Conservation (phyloP, 2,797 vertebrate genomes). For the Megaceryle alcyon region DNA sequence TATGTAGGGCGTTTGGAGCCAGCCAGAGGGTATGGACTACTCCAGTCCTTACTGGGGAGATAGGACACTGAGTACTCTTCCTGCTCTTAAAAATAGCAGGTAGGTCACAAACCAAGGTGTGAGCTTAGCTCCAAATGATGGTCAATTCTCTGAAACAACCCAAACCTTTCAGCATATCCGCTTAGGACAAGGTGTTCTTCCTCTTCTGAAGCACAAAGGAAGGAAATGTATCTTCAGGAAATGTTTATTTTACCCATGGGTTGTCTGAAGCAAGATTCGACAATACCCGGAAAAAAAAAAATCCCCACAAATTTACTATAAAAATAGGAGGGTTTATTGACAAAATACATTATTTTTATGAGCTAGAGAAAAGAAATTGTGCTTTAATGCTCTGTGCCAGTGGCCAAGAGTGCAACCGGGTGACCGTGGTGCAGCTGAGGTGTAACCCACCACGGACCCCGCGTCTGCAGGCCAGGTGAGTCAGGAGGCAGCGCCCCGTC, state of each 20-base stretch:
- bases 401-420: background rate
- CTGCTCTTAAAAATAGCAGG: background rate
- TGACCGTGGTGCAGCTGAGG: background rate
- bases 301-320: conserved; percentile 60
- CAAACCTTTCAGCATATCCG: conserved; percentile 29
- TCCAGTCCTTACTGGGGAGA: background rate
- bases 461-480: background rate
- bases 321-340: conserved; percentile 53
- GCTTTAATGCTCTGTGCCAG: background rate
- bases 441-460: background rate
- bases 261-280: conserved; percentile 42
- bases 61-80: background rate
- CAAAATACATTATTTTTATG: conserved; percentile 25
- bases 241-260: conserved; percentile 63
- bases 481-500: background rate
- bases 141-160: background rate
- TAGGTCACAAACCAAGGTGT: background rate
- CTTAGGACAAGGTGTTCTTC: conserved; percentile 72
- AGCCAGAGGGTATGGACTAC: accelerated
- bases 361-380: conserved; percentile 13
- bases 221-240: conserved; percentile 76
- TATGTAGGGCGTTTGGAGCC: background rate
- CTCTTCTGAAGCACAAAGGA: conserved; percentile 62
- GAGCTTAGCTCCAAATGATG: background rate
- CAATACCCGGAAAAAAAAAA: conserved; percentile 74